Percentiles rank a stretch among this genome's conserved stretches.
These are phyloP conservation scores for Betta splendens DNA, from an alignment of 2,797 vertebrate species.

Conservation along the genomic window DNA sequence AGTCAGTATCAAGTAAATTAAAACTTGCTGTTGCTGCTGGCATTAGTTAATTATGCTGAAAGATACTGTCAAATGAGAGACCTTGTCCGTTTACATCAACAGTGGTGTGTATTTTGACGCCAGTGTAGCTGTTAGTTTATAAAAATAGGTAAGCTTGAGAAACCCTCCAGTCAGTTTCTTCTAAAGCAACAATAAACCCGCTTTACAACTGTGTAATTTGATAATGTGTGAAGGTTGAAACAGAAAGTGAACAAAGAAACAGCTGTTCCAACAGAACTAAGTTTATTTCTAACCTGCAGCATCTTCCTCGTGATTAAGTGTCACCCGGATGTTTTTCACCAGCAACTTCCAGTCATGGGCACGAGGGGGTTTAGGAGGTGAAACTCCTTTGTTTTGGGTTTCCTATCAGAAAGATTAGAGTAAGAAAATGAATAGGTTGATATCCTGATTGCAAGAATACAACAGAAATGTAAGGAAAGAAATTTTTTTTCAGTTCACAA, in stretches of 20 bases:
- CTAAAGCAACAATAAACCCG: background rate
- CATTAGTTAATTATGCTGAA: background rate
- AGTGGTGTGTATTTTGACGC: background rate
- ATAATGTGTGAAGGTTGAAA: background rate
- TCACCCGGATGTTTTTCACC: conserved; percentile 87
- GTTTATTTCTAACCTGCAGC: conserved; percentile 82
- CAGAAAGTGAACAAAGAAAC: background rate
- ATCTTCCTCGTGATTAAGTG: conserved; percentile 67
- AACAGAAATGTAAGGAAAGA: no score
- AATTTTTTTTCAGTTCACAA: no score
- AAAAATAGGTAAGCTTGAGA: background rate
- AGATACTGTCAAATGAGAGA: background rate
- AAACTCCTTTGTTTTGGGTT: conserved; percentile 73
- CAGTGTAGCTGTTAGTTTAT: background rate
- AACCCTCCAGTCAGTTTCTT: background rate
- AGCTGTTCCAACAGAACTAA: background rate
- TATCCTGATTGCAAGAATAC: accelerated
- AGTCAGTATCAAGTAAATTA: background rate
- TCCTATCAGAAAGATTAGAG: conserved; percentile 71
- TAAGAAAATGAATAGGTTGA: background rate
- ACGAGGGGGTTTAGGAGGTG: conserved; percentile 93
- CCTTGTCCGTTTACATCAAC: background rate
- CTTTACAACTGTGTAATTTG: background rate
- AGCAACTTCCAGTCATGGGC: conserved; percentile 93
- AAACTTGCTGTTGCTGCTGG: background rate